phyloP scores from a whole-genome alignment of 2,888 invertebrate genomes.

The Elmis aenea region DNA sequence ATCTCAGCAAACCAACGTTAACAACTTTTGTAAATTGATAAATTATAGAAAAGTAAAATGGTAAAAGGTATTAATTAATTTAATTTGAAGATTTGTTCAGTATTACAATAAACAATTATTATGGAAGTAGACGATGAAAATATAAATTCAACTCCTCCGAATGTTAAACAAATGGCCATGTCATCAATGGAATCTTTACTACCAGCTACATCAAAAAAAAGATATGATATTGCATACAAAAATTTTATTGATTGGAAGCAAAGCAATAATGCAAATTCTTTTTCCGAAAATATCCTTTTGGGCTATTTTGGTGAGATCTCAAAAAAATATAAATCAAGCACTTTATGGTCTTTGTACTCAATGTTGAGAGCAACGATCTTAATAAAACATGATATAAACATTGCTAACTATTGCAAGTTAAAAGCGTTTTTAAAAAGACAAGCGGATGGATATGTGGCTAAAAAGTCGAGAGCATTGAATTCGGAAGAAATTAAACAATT shows the following conservation, averaged over 20 bases:
- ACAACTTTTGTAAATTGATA: too few species aligned
- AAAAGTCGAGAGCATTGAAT: too few species aligned
- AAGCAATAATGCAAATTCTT: conserved; percentile 5
- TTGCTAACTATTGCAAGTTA: too few species aligned
- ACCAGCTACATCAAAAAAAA: conserved; percentile 11
- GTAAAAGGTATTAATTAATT: too few species aligned
- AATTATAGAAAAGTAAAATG: too few species aligned
- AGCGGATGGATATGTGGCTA: too few species aligned
- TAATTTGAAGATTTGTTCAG: too few species aligned
- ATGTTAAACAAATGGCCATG: not conserved
- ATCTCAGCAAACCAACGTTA: too few species aligned
- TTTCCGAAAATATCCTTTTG: conserved; percentile 10
- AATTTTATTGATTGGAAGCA: conserved; percentile 11
- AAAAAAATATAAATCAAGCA: conserved; percentile 7
- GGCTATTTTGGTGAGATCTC: conserved; percentile 9
- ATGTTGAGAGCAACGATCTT: not conserved
- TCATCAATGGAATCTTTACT: conserved; percentile 1
- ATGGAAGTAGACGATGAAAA: not conserved
- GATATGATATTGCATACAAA: conserved; percentile 30
- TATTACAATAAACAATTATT: too few species aligned
- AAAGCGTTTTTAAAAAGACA: too few species aligned
- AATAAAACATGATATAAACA: too few species aligned
- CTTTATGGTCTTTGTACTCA: conserved; percentile 6
- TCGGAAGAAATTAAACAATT: too few species aligned
- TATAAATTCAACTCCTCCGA: not conserved